Conservation (phyloP, 2,888 invertebrate genomes). For the Xestia ashworthii region DNA sequence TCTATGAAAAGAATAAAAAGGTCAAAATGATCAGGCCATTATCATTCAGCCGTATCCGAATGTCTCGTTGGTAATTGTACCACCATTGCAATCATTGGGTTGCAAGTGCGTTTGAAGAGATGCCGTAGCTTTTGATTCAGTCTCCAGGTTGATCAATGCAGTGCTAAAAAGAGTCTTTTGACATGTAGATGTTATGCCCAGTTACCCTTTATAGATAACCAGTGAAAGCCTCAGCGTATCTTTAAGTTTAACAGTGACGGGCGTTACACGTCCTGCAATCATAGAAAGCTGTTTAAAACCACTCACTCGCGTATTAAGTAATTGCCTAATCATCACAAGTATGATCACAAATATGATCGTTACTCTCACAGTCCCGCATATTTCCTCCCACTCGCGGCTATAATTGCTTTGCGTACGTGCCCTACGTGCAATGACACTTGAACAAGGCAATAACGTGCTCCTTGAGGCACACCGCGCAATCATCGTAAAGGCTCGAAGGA, state of each 20-base stretch:
- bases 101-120: not conserved
- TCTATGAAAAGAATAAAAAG: too few relatives aligned
- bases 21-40: not conserved
- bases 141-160: not conserved
- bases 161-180: too few relatives aligned
- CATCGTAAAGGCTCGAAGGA: slow-evolving; percentile 48
- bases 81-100: too few relatives aligned
- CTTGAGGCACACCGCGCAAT: slow-evolving; percentile 54
- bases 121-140: too few relatives aligned
- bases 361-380: slow-evolving; percentile 29
- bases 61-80: too few relatives aligned
- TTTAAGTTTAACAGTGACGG: too few relatives aligned
- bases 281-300: slow-evolving; percentile 22
- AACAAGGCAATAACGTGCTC: slow-evolving; percentile 47
- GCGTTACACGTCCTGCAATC: not conserved
- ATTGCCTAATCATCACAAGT: slow-evolving; percentile 13
- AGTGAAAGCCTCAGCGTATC: not conserved
- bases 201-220: not conserved
- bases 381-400: slow-evolving; percentile 43
- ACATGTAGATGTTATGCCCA: not conserved
- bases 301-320: not conserved
- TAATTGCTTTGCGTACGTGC: too few relatives aligned
- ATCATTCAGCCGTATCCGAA: not conserved
- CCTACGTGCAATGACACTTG: slow-evolving; percentile 47
- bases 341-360: slow-evolving; percentile 40